Evolutionary conservation across 2,888 invertebrate species (phyloP), one percentile per base, ranked within the genome.

Genomic region (Diplolepis rosae): DNA sequence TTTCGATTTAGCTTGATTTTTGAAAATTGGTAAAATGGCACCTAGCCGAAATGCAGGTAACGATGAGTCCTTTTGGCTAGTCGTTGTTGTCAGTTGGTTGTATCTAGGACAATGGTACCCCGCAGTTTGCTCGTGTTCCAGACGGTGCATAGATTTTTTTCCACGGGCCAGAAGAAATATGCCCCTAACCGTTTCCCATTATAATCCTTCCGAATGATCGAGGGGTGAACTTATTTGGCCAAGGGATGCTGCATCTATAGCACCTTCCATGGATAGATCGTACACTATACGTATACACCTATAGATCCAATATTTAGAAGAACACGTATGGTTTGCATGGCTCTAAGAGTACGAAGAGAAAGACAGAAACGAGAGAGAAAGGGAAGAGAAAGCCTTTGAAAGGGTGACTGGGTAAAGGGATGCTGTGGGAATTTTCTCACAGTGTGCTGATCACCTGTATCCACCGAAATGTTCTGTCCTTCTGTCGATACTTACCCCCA

Each of bases 391-490:
- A 70, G 69, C 70, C 65, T 66, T 72, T 74, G 77, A 85, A 83
- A 80, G 86, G 86, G 83, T 84, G 82, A 83, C 79, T 79, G 76
- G 78, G 75, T 73, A 78, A 76, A 77, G 81, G 82, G 83, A 85
- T 85, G 85, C 87, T 87, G 87, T 84, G 85, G 84, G 86, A 87
- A 87, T 83, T 78, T 87, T 87, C 87, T 87, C 87, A 87, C 86
- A 82, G 80, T 80, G 77, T 70, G 74, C 73, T 80, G 85, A 86
- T 87, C 87, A 87, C 87, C 87, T 87, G 87, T 87, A 85, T 80
- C 84, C 78, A 79, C 81, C 83, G 74, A 70, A 70, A 73, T 67
- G 70, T 69, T 71, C 69, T 71, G 72, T 73, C 70, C 72, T 65
- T 65, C 70, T 61, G 32, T 72, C 61, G 27, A 48, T 69, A 51